A percentile compares a stretch with the other conserved stretches of the same genome.
These are phyloP conservation scores for Lapara coniferarum DNA, from an alignment of 2,888 invertebrate genomes.

Conservation along the genomic window DNA sequence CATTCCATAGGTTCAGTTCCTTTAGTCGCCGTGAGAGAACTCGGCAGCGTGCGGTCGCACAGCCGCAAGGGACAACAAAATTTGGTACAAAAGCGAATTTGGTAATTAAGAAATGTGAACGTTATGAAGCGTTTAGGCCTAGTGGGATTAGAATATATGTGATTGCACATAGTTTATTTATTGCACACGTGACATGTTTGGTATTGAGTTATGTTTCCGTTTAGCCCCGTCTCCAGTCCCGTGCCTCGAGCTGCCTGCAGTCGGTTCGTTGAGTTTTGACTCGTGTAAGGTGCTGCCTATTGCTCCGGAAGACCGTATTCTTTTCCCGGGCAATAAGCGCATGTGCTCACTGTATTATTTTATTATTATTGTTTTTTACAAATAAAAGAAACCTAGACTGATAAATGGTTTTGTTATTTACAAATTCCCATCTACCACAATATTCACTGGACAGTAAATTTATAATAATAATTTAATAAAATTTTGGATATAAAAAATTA, in stretches of 20 bases:
- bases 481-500: no score
- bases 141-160: conserved; percentile 64
- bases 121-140: conserved; percentile 60
- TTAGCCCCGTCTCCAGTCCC: conserved; percentile 31
- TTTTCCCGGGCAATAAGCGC: conserved; percentile 83
- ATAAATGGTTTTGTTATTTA: conserved; percentile 51
- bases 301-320: conserved; percentile 80
- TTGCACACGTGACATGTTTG: conserved; percentile 51
- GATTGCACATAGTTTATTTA: conserved; percentile 70
- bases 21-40: conserved; percentile 39
- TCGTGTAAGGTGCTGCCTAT: conserved; percentile 65
- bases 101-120: conserved; percentile 51
- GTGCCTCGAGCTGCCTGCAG: conserved; percentile 38
- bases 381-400: conserved; percentile 81
- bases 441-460: neutral
- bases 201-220: conserved; percentile 29
- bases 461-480: no score
- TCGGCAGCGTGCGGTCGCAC: conserved; percentile 30
- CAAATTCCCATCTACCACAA: neutral
- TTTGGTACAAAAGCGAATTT: conserved; percentile 77
- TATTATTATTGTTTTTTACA: conserved; percentile 76
- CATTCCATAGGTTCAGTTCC: conserved; percentile 53
- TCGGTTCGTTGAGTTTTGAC: conserved; percentile 39
- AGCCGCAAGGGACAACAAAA: conserved; percentile 49
- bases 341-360: conserved; percentile 76